Conservation (phyloP, 2,797 vertebrate species). For the Coracias cyanogaster region DNA sequence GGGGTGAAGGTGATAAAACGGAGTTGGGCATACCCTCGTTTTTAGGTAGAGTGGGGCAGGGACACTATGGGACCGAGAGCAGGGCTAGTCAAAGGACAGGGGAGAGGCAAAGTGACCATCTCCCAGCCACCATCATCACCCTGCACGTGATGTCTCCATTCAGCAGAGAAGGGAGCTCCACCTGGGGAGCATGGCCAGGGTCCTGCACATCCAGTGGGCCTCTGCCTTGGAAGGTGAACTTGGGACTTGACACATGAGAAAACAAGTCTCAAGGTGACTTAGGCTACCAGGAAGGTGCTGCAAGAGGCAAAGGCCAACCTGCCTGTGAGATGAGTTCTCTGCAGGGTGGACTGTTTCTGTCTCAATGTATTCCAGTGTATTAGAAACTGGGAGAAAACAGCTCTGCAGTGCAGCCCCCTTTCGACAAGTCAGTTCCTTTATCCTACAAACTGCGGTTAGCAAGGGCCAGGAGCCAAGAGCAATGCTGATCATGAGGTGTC, state of each 20-base stretch:
- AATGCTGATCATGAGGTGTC: not conserved
- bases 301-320: not conserved
- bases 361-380: not conserved
- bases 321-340: not conserved
- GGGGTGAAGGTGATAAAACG: not conserved
- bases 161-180: not conserved
- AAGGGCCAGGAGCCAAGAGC: constrained; percentile 52
- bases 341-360: not conserved
- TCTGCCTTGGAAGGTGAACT: not conserved
- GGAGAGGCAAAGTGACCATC: not conserved
- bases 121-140: not conserved
- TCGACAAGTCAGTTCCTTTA: not conserved
- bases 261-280: not conserved
- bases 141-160: not conserved
- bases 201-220: fast-evolving
- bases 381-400: not conserved
- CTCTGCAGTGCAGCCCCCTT: not conserved
- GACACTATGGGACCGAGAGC: not conserved
- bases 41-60: not conserved
- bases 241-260: not conserved
- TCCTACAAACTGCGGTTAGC: not conserved
- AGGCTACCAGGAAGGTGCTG: not conserved
- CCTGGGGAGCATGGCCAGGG: not conserved
- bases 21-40: not conserved
- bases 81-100: not conserved